Base-by-base conservation (phyloP, 2,888 invertebrate species). In the Cheilosia vulpina region DNA sequence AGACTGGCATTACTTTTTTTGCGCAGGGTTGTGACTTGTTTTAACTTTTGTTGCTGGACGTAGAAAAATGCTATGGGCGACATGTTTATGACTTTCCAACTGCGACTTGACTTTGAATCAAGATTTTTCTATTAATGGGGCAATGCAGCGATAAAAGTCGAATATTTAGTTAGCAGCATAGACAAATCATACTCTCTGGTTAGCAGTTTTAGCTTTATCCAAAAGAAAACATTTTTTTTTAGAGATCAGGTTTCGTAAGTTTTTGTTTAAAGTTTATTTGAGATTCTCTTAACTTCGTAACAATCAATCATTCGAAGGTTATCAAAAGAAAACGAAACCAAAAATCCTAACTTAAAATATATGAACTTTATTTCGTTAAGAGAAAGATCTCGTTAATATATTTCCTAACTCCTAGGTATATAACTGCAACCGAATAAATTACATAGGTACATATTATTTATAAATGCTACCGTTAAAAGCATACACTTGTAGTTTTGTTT, bases 381-480 rank as follows among this genome's bases (percentile, higher is more conserved):
- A 60, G 52, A 76, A 52, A 63, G 55, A 69, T 27, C 50, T 41
- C 38, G 27, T 50, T 31, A 31, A 55, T 50, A 21, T 55, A n/a
- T 3, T 17, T 38, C 43, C 38, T 57, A 47, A 66, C 60, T 68
- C 38, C 34, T 47, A 38, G 38, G 4, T 13, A 57, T 13, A 57
- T 73, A 58, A 69, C 53, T 79, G 73, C 58, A 75, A 75, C 63
- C 63, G n/a, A 55, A 71, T 65, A 65, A 53, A 41, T 77, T 60
- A 71, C 27, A 34, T 50, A 66, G 21, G 21, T 60, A 19, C 2
- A 15, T 65, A 50, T 50, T 75, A 6, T 69, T 55, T 78, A 52
- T 69, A 84, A 84, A 84, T 84, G 84, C 84, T 80, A 75, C 19
- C 47, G 21, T 71, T 75, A 79, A 80, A 80, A 68, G 80, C 80